Percentiles rank a stretch among this genome's conserved stretches.
Evolutionary conservation across 2,113 vertebrate species (phyloP).

Genomic region (Pelecanus crispus): DNA sequence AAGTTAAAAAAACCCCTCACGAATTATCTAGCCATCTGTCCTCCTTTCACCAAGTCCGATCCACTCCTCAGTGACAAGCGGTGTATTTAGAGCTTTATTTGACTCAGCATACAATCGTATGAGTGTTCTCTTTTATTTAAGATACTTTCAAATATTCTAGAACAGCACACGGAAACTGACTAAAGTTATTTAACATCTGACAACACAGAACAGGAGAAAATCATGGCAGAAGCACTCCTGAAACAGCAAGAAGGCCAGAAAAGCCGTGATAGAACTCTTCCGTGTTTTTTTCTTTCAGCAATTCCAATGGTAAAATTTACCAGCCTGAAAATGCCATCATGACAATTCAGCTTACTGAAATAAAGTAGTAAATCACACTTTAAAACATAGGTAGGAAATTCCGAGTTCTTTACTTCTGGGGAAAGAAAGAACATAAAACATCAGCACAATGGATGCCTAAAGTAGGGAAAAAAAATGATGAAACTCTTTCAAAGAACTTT

Average conservation of each 20-base stretch:
- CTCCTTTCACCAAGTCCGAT: not conserved
- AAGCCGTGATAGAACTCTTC: not conserved
- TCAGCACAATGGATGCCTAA: fast-evolving
- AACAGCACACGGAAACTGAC: not conserved
- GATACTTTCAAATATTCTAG: not conserved
- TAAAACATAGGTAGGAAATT: fast-evolving
- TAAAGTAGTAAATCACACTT: not conserved
- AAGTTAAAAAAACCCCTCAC: not conserved
- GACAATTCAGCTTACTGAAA: not conserved
- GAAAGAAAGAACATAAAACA: not conserved
- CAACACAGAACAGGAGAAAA: not conserved
- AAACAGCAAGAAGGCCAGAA: not conserved
- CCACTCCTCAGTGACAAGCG: not conserved
- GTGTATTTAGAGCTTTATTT: not conserved
- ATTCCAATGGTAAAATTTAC: not conserved
- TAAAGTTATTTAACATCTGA: not conserved
- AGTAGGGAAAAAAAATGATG: fast-evolving
- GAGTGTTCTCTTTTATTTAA: not conserved
- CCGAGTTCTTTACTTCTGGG: not conserved
- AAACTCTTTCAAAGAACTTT: not conserved
- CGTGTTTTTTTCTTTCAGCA: not conserved
- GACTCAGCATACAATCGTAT: not conserved
- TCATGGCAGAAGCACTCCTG: not conserved
- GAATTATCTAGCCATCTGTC: not conserved
- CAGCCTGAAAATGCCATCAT: not conserved